Evolutionary conservation across 2,888 invertebrate genomes (phyloP).

Genomic region (Oligia fasciuncula): DNA sequence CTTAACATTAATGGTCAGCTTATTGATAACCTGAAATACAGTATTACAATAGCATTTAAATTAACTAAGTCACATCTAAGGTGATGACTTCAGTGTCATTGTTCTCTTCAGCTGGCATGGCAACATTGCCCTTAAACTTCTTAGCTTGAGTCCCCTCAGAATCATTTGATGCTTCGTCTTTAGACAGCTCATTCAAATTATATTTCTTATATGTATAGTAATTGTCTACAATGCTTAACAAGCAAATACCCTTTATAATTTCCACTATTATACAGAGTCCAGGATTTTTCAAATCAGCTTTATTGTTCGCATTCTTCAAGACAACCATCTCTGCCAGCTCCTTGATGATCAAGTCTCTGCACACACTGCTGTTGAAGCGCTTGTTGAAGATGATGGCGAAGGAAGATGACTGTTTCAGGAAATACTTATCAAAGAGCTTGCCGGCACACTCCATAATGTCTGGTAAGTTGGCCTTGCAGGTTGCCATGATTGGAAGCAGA

Average conservation of each 20-base stretch:
- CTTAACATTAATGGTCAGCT: slow-evolving; percentile 68
- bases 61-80: slow-evolving; percentile 55
- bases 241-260: slow-evolving; percentile 94
- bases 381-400: slow-evolving; percentile 95
- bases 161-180: slow-evolving; percentile 82
- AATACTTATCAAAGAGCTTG: slow-evolving; percentile 93
- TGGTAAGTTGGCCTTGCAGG: slow-evolving; percentile 94
- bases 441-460: slow-evolving; percentile 93
- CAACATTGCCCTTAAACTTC: slow-evolving; percentile 81
- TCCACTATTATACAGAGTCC: slow-evolving; percentile 95
- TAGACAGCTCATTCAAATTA: slow-evolving; percentile 93
- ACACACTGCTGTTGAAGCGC: slow-evolving; percentile 93
- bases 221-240: slow-evolving; percentile 94
- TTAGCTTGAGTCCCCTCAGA: slow-evolving; percentile 84
- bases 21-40: slow-evolving; percentile 58
- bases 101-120: slow-evolving; percentile 73
- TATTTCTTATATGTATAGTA: slow-evolving; percentile 95
- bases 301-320: slow-evolving; percentile 92
- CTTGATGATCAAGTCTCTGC: slow-evolving; percentile 93
- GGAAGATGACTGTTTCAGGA: slow-evolving; percentile 92
- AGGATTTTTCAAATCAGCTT: slow-evolving; percentile 94
- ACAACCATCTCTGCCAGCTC: slow-evolving; percentile 93
- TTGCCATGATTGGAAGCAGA: slow-evolving; percentile 94
- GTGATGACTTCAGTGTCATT: slow-evolving; percentile 71
- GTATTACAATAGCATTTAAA: slow-evolving; percentile 63